phyloP scores from a whole-genome alignment of 2,113 vertebrate genomes.

The Sander lucioperca region DNA sequence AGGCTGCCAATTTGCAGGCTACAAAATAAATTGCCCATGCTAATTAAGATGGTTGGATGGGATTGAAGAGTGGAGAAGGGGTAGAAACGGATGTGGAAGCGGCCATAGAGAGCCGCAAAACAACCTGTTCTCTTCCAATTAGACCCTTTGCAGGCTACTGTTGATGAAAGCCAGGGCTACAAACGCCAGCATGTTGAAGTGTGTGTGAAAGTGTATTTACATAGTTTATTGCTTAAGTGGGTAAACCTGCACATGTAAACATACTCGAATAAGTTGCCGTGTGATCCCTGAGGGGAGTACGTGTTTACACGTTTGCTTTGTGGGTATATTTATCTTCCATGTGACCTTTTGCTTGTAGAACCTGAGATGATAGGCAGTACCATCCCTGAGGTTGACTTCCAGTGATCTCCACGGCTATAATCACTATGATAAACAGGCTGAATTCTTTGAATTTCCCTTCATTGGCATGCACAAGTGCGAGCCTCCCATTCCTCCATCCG shows the following conservation, averaged over 20 bases:
- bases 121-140: slow-evolving; percentile 77
- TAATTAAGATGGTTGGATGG: slow-evolving; percentile 81
- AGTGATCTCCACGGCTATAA: slow-evolving; percentile 45
- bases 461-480: slow-evolving; percentile 67
- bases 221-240: slow-evolving; percentile 44
- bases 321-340: slow-evolving; percentile 43
- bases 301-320: slow-evolving; percentile 49
- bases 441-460: slow-evolving; percentile 61
- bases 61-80: slow-evolving; percentile 58
- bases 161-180: slow-evolving; percentile 49
- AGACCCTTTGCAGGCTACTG: slow-evolving; percentile 62
- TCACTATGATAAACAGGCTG: slow-evolving; percentile 56
- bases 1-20: slow-evolving; percentile 79
- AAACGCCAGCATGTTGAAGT: slow-evolving; percentile 42
- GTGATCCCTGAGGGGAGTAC: slow-evolving; percentile 17
- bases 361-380: slow-evolving; percentile 23
- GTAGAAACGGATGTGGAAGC: slow-evolving; percentile 55
- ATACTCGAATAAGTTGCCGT: slow-evolving; percentile 32
- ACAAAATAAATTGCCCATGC: slow-evolving; percentile 82
- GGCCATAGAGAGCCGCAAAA: slow-evolving; percentile 70
- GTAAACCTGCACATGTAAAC: slow-evolving; percentile 47
- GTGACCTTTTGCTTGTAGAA: slow-evolving; percentile 63
- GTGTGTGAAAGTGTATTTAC: slow-evolving; percentile 46
- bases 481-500: slow-evolving; percentile 49
- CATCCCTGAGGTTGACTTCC: slow-evolving; percentile 34